Base-by-base conservation (phyloP, 1,140 invertebrate species). In the Halictus rubicundus region DNA sequence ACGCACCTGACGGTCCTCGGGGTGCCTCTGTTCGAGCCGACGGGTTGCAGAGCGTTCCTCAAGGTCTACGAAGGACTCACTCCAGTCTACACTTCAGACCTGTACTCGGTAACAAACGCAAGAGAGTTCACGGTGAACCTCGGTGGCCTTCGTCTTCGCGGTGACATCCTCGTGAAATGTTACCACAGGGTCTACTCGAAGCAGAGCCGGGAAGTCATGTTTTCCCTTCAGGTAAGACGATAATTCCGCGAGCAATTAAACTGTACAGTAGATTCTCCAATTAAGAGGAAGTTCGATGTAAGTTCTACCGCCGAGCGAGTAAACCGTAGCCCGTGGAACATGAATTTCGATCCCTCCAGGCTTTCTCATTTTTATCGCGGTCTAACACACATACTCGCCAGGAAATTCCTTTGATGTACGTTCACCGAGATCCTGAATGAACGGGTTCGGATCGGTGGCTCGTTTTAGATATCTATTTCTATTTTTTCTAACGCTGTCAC, bases 131-230 rank as follows among this genome's bases (percentile, higher is more conserved):
- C 96, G 1, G 95, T 96, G 42, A 96, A 95, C 86, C 94, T 96
- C 57, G 95, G 94, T 5, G 93, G 94, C 21, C 95, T 98, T 52
- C 96, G 97, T 60, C 94, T 99, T 8, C 94, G 97, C 32, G 97
- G 98, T 1, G 97, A 98, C 92, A 96, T 98, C 81, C 94, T 98
- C 21, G 95, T 99, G 84, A 98, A 98, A 91, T 98, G 97, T 89
- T 98, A 98, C 93, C 95, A 97, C 87, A 95, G 96, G 84, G 93
- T 92, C 83, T 90, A 92, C 83, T 89, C 92, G 72, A 93, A 92
- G 77, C 92, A 93, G 69, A 91, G 88, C 65, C 88, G 92, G 16
- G 92, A 93, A 84, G 89, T 93, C 23, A 92, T 93, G 89, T 93
- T 93, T 80, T 93, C 92, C 5, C 87, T 93, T 21, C 93, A 93